Conservation (phyloP, 1,140 invertebrate species). For the Sminthurides bifidus region DNA sequence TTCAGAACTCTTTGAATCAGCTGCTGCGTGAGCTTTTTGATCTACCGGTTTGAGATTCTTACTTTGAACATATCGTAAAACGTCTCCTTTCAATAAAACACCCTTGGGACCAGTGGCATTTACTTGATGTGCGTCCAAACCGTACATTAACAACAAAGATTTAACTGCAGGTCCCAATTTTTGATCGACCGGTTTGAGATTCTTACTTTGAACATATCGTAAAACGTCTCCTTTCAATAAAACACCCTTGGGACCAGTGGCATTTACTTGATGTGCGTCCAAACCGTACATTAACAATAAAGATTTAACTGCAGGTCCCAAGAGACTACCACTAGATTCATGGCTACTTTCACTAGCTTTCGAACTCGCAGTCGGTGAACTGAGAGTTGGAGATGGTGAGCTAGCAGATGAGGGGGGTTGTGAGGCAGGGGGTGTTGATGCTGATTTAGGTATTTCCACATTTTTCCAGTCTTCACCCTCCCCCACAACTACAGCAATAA, state of each 20-base stretch:
- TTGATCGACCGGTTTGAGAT: slow-evolving; percentile 34
- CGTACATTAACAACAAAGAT: slow-evolving; percentile 22
- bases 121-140: slow-evolving; percentile 41
- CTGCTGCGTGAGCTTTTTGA: slow-evolving; percentile 24
- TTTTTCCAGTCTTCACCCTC: slow-evolving; percentile 59
- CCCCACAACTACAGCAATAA: slow-evolving; percentile 79
- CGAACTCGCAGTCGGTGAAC: background rate
- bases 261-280: slow-evolving; percentile 39
- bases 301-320: slow-evolving; percentile 50
- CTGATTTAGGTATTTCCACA: slow-evolving; percentile 51
- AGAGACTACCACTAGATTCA: slow-evolving; percentile 1
- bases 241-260: slow-evolving; percentile 47
- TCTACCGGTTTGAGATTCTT: slow-evolving; percentile 39
- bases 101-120: slow-evolving; percentile 47
- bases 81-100: slow-evolving; percentile 51
- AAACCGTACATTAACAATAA: slow-evolving; percentile 50
- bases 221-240: slow-evolving; percentile 55
- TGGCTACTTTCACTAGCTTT: background rate
- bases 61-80: slow-evolving; percentile 45
- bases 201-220: slow-evolving; percentile 44
- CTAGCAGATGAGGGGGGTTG: background rate
- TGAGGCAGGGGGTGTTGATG: background rate
- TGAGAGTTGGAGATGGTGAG: too few relatives aligned
- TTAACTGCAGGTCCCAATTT: slow-evolving; percentile 24
- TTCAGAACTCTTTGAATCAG: too few relatives aligned